Base-by-base conservation (phyloP, 1,140 invertebrate genomes). In the Stenopsyche tienmushanensis region DNA sequence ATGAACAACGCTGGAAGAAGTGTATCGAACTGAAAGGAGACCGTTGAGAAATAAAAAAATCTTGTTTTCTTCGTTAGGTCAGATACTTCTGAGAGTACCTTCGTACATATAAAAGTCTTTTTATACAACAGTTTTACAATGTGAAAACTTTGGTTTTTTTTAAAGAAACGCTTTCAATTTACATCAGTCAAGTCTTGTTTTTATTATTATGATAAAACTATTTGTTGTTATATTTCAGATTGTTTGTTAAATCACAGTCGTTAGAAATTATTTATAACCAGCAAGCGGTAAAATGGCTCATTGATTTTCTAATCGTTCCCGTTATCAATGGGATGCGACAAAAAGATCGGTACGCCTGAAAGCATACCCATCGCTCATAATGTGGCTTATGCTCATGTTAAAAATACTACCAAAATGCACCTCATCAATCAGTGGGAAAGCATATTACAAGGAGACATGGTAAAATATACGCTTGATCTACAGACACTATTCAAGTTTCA, bases 251-350 rank as follows among this genome's bases (percentile, higher is more conserved):
- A 72, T 91, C 92, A 1, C 85, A 88, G 69, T 90, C 92, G 1
- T 79, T 96, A 71, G 93, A 96, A 76, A 85, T 96, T 62, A 91
- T 95, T 39, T 96, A 94, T 72, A 93, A 94, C 79, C 85, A 87
- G 45, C 78, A 80, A 25, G 88, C 88, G 10, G 84, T 92, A 15
- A 82, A 86, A 58, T 92, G 89, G 86, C 78, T 95, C 1, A 80
- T 85, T 17, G 87, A 91, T 67, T 94, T 94, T 74, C 83, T 93
- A 67, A 86, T 21, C 83, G 49, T 82, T 85, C 65, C 86, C 88
- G 24, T 80, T 69, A 10, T 68, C 69, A 23, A 45, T 68, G 15
- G 29, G 53, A 50, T 47, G 29, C 23, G 62, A 63, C 18, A 70
- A 45, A n/a, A 62, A 62, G 1, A n/a, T n/a, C n/a, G n/a, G n/a